A percentile compares a stretch with the other conserved stretches of the same genome.
Evolutionary conservation across 1,140 invertebrate genomes (phyloP).

Genomic region (Anastrepha obliqua): DNA sequence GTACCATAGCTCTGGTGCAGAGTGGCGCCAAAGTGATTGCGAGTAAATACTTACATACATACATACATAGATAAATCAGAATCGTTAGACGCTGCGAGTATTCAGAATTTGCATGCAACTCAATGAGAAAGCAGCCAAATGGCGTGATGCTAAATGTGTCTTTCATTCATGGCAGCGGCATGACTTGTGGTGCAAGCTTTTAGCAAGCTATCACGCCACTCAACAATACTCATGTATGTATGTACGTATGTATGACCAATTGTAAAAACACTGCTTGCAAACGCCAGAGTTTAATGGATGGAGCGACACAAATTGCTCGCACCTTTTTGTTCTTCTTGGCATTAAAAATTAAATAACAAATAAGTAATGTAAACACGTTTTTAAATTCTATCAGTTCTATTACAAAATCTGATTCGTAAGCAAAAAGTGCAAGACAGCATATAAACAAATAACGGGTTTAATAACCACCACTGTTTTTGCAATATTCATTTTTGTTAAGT

Average conservation of each 20-base stretch:
- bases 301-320: not conserved
- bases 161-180: not conserved
- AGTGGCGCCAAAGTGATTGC: not conserved
- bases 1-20: not conserved
- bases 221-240: not conserved
- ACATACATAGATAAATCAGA: constrained; percentile 5
- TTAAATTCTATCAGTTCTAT: not conserved
- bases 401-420: constrained; percentile 18
- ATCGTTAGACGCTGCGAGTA: not conserved
- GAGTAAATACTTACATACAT: not conserved
- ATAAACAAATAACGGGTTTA: not conserved
- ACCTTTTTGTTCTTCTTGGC: not conserved
- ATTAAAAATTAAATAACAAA: not conserved
- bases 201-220: not conserved
- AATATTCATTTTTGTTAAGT: not conserved
- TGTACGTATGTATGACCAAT: not conserved
- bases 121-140: not conserved
- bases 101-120: constrained; percentile 5
- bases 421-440: not conserved
- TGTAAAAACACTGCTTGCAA: not conserved
- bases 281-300: not conserved
- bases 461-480: not conserved
- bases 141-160: not conserved
- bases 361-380: not conserved
- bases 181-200: no score